Percentiles rank a stretch among this genome's conserved stretches.
Conservation (phyloP, 2,888 invertebrate species). For the Hirudinaria manillensis region DNA sequence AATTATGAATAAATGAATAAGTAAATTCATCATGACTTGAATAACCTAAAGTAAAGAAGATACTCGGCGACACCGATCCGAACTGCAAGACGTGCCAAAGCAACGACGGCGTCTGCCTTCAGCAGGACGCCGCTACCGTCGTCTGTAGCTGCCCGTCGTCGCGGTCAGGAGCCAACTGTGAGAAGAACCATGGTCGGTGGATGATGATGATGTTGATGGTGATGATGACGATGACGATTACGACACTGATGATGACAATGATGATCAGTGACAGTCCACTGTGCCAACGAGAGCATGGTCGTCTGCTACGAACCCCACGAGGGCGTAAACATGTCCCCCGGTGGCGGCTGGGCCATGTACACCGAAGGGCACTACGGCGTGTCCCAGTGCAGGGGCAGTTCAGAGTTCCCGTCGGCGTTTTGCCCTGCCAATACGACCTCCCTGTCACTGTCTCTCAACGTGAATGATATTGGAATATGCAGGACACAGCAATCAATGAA, state of each 20-base stretch:
- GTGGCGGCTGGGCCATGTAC: constrained; percentile 17
- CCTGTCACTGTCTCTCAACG: too few species aligned
- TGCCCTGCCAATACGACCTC: too few species aligned
- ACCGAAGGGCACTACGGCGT: not conserved
- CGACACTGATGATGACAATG: too few species aligned
- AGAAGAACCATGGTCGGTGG: constrained; percentile 29
- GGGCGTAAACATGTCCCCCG: too few species aligned
- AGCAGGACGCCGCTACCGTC: not conserved
- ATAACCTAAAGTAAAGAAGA: constrained; percentile 22
- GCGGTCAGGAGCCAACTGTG: constrained; percentile 29
- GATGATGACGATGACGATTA: too few species aligned
- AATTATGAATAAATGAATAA: too few species aligned
- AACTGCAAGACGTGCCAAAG: constrained; percentile 26
- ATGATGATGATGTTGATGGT: not conserved
- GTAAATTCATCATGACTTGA: too few species aligned
- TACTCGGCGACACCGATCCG: constrained; percentile 1
- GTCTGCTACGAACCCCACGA: too few species aligned
- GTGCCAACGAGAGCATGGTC: constrained; percentile 28
- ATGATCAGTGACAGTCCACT: constrained; percentile 32
- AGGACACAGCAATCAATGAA: too few species aligned
- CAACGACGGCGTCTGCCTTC: constrained; percentile 31
- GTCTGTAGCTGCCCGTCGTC: constrained; percentile 28
- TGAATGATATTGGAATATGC: too few species aligned
- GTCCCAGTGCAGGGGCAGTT: constrained; percentile 3
- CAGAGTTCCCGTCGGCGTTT: not conserved